These are phyloP conservation scores for Daktulosphaira vitifoliae DNA, from an alignment of 1,140 invertebrate genomes.

Conservation along the genomic window DNA sequence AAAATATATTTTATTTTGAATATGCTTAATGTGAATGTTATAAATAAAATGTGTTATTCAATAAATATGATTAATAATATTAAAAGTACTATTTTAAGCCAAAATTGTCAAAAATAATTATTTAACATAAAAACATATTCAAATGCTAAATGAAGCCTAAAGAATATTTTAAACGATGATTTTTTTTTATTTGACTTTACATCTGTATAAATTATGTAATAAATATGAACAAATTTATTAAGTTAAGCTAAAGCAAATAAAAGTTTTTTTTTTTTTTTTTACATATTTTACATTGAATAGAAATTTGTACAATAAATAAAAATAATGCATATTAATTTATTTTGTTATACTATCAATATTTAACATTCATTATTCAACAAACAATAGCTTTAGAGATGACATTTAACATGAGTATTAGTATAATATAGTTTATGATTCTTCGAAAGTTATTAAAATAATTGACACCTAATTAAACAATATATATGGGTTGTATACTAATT, in stretches of 20 bases:
- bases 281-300: slow-evolving; percentile 1
- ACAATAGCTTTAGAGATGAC: no score
- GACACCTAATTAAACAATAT: no score
- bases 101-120: neutral
- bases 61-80: slow-evolving; percentile 4
- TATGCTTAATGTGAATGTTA: neutral
- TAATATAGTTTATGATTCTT: no score
- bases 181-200: neutral
- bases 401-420: no score
- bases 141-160: slow-evolving; percentile 19
- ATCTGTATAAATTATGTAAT: neutral
- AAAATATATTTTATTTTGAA: neutral
- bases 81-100: slow-evolving; percentile 14
- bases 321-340: slow-evolving; percentile 1
- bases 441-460: no score
- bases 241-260: no score
- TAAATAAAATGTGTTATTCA: neutral
- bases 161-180: slow-evolving; percentile 8
- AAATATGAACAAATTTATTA: neutral
- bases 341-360: no score
- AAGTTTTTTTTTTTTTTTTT: slow-evolving; percentile 18
- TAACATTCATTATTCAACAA: no score
- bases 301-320: neutral
- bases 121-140: slow-evolving; percentile 3
- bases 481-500: no score